Conservation (phyloP, 2,888 invertebrate species). For the Drosophila tanythrix region DNA sequence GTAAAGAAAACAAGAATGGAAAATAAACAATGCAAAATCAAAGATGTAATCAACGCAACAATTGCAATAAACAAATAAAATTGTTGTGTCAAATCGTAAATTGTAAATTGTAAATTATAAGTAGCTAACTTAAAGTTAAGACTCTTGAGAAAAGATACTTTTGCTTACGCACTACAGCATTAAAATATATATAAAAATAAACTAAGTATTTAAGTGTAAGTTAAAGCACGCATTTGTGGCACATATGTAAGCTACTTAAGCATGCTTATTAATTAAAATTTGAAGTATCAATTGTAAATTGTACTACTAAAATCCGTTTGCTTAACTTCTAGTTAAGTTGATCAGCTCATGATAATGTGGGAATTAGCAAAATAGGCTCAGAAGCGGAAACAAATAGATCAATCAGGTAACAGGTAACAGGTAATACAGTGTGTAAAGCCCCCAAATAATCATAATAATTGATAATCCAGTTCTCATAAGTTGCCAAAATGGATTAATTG, state of each 20-base stretch:
- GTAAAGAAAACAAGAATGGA: constrained; percentile 27
- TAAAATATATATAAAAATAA: constrained; percentile 4
- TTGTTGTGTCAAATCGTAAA: not conserved
- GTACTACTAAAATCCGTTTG: not conserved
- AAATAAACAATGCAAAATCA: constrained; percentile 28
- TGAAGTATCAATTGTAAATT: too few species aligned
- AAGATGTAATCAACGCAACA: constrained; percentile 17
- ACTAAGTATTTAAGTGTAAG: not conserved
- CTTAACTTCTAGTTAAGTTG: not conserved
- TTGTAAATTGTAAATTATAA: constrained; percentile 22
- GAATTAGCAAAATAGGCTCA: not conserved
- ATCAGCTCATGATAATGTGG: not conserved
- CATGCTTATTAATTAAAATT: constrained; percentile 27
- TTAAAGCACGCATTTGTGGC: constrained; percentile 19
- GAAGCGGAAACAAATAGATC: not conserved
- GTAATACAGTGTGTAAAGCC: not conserved
- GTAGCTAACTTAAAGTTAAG: constrained; percentile 7
- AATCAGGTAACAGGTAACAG: not conserved
- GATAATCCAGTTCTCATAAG: not conserved
- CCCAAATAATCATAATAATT: not conserved
- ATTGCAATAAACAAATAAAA: constrained; percentile 2
- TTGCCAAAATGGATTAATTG: fast-evolving
- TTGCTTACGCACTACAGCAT: constrained; percentile 18
- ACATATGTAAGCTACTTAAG: constrained; percentile 17
- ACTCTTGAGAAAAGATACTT: constrained; percentile 2